Conservation (phyloP, 2,113 vertebrate genomes). For the Reinhardtius hippoglossoides region DNA sequence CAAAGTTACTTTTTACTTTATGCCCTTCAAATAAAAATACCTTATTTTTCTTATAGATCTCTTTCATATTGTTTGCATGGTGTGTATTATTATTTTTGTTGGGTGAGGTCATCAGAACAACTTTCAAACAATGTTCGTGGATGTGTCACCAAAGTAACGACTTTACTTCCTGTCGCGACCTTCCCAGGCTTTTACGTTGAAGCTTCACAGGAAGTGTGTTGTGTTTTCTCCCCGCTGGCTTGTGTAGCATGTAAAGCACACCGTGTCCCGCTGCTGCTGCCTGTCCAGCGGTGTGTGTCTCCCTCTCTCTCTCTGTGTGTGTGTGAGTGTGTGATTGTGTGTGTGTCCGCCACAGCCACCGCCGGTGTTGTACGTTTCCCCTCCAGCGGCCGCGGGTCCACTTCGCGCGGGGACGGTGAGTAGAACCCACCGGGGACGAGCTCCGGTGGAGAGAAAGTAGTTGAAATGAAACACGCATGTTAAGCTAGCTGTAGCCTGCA, state of each 20-base stretch:
- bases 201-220: background rate
- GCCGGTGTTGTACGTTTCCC: slow-evolving; percentile 6
- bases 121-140: no score
- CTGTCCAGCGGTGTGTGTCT: background rate
- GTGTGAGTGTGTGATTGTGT: background rate
- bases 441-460: slow-evolving; percentile 1
- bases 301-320: background rate
- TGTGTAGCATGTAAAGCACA: background rate
- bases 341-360: background rate
- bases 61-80: no score
- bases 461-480: background rate
- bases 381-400: background rate
- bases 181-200: background rate
- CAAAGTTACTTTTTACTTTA: no score
- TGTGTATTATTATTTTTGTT: no score
- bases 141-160: no score
- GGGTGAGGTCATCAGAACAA: no score
- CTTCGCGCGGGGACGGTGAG: slow-evolving; percentile 20
- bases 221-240: background rate
- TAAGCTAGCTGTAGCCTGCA: slow-evolving; percentile 54
- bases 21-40: no score
- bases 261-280: background rate
- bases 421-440: slow-evolving; percentile 27
- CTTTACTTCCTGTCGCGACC: no score
- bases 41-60: no score